Evolutionary conservation across 2,888 invertebrate species (phyloP).

Genomic region (Ferdinandea cuprea): DNA sequence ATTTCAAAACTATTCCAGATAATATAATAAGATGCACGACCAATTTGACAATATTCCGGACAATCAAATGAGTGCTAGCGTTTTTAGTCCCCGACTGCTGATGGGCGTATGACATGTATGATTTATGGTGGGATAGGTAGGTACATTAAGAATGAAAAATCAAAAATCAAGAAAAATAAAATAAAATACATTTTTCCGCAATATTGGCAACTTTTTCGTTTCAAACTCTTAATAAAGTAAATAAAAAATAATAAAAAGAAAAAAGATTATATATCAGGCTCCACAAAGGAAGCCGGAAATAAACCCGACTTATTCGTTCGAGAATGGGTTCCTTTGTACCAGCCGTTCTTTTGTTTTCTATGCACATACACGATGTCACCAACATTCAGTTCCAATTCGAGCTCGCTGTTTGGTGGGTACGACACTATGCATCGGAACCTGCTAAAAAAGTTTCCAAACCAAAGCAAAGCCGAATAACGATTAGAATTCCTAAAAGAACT

Average conservation of each 20-base stretch:
- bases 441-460: slow-evolving; percentile 74
- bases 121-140: slow-evolving; percentile 42
- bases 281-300: slow-evolving; percentile 97
- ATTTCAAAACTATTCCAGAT: no score
- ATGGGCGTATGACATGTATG: no score
- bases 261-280: slow-evolving; percentile 84
- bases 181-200: slow-evolving; percentile 15
- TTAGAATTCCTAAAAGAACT: slow-evolving; percentile 46
- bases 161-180: slow-evolving; percentile 21
- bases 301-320: slow-evolving; percentile 96
- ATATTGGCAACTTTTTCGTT: slow-evolving; percentile 17
- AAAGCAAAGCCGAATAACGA: slow-evolving; percentile 30
- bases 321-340: slow-evolving; percentile 96
- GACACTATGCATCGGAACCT: slow-evolving; percentile 95
- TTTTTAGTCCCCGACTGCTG: no score
- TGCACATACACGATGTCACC: slow-evolving; percentile 96
- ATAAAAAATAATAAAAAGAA: slow-evolving; percentile 22
- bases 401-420: slow-evolving; percentile 96
- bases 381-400: slow-evolving; percentile 94
- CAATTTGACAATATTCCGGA: no score
- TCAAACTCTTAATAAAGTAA: slow-evolving; percentile 11
- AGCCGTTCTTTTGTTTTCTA: slow-evolving; percentile 96
- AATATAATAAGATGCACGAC: no score
- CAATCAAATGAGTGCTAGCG: no score
- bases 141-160: slow-evolving; percentile 19